Base-by-base conservation (phyloP, 2,888 invertebrate species). In the Erebia ligea region DNA sequence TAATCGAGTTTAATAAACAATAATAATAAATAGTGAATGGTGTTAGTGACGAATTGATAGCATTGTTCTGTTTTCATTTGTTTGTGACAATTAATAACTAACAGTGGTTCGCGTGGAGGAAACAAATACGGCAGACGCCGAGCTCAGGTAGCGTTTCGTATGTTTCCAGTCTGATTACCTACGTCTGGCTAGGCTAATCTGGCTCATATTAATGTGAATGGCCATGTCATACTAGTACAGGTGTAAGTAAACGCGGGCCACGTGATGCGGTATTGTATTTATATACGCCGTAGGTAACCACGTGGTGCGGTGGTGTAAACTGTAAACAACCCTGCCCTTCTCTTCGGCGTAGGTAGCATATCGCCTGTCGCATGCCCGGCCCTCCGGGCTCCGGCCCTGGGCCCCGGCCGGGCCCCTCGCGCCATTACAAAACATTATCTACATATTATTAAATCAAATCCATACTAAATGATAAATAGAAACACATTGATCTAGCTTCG, bases 91-190 rank as follows among this genome's bases (percentile, higher is more conserved):
- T 79, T 69, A 75, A 76, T 80, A 81, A 79, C 75, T 75, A 78
- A 81, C 79, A 83, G 87, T 88, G 84, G 84, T 86, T 84, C 79
- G 81, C 78, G 79, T 82, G 83, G 81, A 85, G 80, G 81, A 82
- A 83, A 83, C 84, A 83, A 84, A 86, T 85, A 91, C 92, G 91
- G 88, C 90, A 86, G 86, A 82, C 89, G 85, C 87, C 89, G 91
- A 89, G 90, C 89, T 88, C 88, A 90, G 92, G 92, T 92, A 90
- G 82, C 83, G 83, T 88, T 85, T 86, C 82, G 76, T 84, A 85
- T 87, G 85, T 89, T 90, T 91, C 89, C 82, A 82, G 86, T 87
- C 82, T 88, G 84, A 88, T 86, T 88, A 88, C 80, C 77, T 77
- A 88, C 80, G 77, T 77, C 78, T 83, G 1, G 34, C 79, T 45